These are phyloP conservation scores for Falcunculus frontatus DNA, from an alignment of 2,113 vertebrate species.

Conservation along the genomic window DNA sequence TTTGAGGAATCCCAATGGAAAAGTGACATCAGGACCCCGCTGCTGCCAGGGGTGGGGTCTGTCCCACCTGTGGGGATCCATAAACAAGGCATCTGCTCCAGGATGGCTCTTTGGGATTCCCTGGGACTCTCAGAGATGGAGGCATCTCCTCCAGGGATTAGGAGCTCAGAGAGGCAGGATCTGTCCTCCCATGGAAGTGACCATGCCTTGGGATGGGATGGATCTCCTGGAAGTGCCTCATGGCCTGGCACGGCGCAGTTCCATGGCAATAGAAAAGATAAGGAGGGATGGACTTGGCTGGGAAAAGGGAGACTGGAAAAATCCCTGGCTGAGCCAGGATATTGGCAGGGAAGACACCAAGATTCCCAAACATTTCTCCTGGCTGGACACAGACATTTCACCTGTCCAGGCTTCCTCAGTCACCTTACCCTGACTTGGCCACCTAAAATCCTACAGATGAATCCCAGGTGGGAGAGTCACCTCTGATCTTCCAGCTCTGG, in stretches of 20 bases:
- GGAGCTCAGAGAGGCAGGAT: background rate
- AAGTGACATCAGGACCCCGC: fast-evolving
- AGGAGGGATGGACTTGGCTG: fast-evolving
- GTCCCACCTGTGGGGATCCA: fast-evolving
- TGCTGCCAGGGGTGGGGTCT: background rate
- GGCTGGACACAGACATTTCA: background rate
- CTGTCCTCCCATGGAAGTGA: background rate
- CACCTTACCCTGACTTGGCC: background rate
- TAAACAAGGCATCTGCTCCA: fast-evolving
- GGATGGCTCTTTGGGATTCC: background rate
- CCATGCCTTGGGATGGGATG: background rate
- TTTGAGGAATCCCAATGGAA: background rate
- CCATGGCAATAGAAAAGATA: background rate
- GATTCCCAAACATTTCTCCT: background rate
- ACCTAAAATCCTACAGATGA: background rate
- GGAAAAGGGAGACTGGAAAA: background rate
- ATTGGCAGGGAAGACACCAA: background rate
- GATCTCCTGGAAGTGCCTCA: background rate
- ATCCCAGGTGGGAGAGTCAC: background rate
- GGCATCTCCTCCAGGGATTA: background rate
- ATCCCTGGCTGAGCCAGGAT: background rate
- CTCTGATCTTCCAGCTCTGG: background rate
- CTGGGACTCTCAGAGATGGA: background rate
- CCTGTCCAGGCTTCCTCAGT: background rate
- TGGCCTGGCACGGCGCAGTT: background rate